Conservation (phyloP, 2,888 invertebrate species). For the Andrena haemorrhoa region DNA sequence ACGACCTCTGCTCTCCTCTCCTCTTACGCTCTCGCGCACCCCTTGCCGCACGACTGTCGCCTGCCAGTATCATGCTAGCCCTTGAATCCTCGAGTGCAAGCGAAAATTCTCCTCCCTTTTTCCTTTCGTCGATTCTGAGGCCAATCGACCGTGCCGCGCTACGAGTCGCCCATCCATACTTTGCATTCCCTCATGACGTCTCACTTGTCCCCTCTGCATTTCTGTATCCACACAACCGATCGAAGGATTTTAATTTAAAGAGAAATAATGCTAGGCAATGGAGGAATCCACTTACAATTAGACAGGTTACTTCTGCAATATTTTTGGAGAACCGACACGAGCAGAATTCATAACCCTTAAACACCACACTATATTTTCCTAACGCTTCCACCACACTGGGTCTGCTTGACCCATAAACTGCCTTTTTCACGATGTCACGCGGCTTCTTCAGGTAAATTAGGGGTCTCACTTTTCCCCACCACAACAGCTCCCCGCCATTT, state of each 20-base stretch:
- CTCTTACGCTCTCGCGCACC: constrained; percentile 40
- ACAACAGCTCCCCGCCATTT: too few relatives aligned
- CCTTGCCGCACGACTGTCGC: constrained; percentile 53
- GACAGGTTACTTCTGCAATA: too few relatives aligned
- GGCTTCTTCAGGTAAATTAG: too few relatives aligned
- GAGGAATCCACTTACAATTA: too few relatives aligned
- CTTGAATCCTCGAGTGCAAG: constrained; percentile 50
- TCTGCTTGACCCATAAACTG: too few relatives aligned
- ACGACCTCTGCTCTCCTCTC: constrained; percentile 27
- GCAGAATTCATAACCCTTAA: too few relatives aligned
- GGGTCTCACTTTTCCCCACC: too few relatives aligned
- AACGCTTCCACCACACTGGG: too few relatives aligned
- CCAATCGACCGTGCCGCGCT: constrained; percentile 56
- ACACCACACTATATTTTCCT: too few relatives aligned
- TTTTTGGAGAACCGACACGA: too few relatives aligned
- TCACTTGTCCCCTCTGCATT: background rate
- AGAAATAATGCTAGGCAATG: too few relatives aligned
- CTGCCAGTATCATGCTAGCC: constrained; percentile 62
- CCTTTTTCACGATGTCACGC: too few relatives aligned
- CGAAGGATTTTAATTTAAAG: constrained; percentile 1
- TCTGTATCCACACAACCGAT: background rate
- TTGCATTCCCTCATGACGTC: constrained; percentile 37
- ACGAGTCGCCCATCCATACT: constrained; percentile 31
- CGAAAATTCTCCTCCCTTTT: constrained; percentile 43
- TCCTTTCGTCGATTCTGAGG: constrained; percentile 50